Evolutionary conservation across 2,888 invertebrate genomes (phyloP), one percentile per base, ranked within the genome.

Genomic region (Apantesis nais): DNA sequence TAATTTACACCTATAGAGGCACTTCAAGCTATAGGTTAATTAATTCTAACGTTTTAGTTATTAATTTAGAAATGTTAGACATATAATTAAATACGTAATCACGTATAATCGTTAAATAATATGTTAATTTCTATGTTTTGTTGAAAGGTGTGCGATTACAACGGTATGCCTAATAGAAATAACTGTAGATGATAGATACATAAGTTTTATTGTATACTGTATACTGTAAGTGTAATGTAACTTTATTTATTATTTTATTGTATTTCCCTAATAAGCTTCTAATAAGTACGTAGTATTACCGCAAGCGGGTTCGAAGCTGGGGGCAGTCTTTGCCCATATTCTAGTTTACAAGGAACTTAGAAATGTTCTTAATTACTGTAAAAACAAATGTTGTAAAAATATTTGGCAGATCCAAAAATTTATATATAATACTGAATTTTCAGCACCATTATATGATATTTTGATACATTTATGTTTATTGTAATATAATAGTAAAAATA

Each of bases 11-110:
- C 70, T 58, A 48, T 39, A 34, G n/a, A 52, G 41, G 52, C 37
- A 67, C 62, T 60, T 62, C 62, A 67, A 74, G 67, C 72, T 80
- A 48, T 62, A 52, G 31, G 62, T 70, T 71, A 76, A 80, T 78
- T 66, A 65, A 76, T 72, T 71, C 68, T 63, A 44, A 58, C 64
- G 67, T 72, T 75, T 69, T 72, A 62, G 65, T 69, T 70, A 68
- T 72, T 70, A 65, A 68, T 44, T 31, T 55, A 34, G n/a, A 31
- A 72, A 66, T 62, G 31, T 71, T 72, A 72, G 48, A 74, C 55
- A 63, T 66, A 55, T 29, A 58, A 66, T 72, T 67, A 63, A 72
- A 73, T 67, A 72, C n/a, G 22, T 62, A 22, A 62, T 62, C 58
- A 29, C 16, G 7, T 58, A 25, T 29, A 58, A 58, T 58, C 29